These are phyloP conservation scores for Vanessa tameamea DNA, from an alignment of 1,140 invertebrate genomes.

Conservation along the genomic window DNA sequence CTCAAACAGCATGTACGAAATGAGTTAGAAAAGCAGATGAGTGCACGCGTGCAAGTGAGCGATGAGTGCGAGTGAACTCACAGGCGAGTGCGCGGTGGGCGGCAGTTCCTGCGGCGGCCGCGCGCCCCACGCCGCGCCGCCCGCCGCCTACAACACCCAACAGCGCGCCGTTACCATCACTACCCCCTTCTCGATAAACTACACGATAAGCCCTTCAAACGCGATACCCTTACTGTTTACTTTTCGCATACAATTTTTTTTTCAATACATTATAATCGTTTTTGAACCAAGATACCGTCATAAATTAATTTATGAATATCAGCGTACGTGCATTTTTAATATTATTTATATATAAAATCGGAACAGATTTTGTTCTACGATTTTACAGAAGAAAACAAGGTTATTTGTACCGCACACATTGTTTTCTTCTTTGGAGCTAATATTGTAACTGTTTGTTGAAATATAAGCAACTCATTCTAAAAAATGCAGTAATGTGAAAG, in stretches of 20 bases:
- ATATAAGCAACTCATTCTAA: too few species aligned
- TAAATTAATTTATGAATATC: too few species aligned
- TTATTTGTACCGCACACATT: too few species aligned
- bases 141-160: conserved; percentile 52
- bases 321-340: too few species aligned
- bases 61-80: conserved; percentile 48
- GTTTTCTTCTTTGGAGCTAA: too few species aligned
- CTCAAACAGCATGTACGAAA: neutral
- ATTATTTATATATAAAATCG: too few species aligned
- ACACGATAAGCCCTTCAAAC: neutral
- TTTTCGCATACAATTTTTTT: neutral
- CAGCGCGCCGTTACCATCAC: conserved; percentile 14
- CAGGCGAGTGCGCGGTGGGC: conserved; percentile 63
- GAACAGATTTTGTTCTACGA: too few species aligned
- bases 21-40: neutral
- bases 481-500: too few species aligned
- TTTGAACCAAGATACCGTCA: too few species aligned
- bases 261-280: too few species aligned
- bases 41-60: neutral
- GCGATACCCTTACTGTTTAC: neutral
- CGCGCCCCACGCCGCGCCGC: conserved; percentile 57
- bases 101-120: conserved; percentile 59
- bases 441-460: too few species aligned
- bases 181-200: conserved; percentile 12
- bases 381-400: too few species aligned